Base-by-base conservation (phyloP, 53 echinoderm and acorn worm species). In the Crossaster papposus region DNA sequence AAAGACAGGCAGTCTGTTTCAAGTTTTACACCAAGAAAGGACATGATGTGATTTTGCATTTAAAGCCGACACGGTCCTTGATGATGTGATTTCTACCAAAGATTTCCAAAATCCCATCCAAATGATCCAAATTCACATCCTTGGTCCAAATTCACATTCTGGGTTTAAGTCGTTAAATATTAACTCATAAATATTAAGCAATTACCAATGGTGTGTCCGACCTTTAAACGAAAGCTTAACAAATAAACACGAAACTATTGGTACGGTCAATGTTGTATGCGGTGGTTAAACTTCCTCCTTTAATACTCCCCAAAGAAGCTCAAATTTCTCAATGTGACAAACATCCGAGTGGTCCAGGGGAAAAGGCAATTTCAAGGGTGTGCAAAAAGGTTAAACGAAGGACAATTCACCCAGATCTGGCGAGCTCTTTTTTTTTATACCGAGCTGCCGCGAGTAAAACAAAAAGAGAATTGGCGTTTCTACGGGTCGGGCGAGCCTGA, bases 311-410 rank as follows among this genome's bases (percentile, higher is more conserved):
- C 8, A 10, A 87, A 58, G 77, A 72, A 55, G 50, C 76, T 87
- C 87, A 36, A 31, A 62, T 87, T 87, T 76, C 87, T 3, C 26
- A 33, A 24, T 29, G 22, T 54, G 74, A 34, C 72, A 54, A 72
- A 73, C 62, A 64, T 30, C 62, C 58, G 30, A 76, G 14, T 72
- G 87, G 62, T 54, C 55, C 15, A 50, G 87, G 87, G 44, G 76
- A 87, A 87, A 87, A 77, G n/a, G 30, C 87, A 87, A 87, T 87
- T 87, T 87, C 87, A 87, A 64, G 87, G 87, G 87, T 87, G 87
- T 87, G 87, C 87, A 87, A 76, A 87, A 87, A 87, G 87, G 87
- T 87, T 87, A 87, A 87, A 87, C 32, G 87, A 87, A 63, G 87
- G 62, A 87, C 87, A 87, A 87, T 87, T 77, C 87, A 55, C 62